phyloP scores from a whole-genome alignment of 2,888 invertebrate species.

The Agrilus mali region DNA sequence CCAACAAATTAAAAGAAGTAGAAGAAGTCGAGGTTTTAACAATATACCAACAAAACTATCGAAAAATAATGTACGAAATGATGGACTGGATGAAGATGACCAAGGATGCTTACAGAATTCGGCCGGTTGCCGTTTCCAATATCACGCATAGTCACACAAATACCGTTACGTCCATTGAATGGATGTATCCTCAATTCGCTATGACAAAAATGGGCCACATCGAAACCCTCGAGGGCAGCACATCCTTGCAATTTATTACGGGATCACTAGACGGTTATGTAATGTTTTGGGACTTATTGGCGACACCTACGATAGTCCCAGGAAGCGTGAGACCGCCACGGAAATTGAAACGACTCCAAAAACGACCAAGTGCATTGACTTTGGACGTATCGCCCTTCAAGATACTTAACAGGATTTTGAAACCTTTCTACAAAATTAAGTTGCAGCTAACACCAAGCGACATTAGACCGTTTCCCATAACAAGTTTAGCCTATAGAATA shows the following conservation, averaged over 20 bases:
- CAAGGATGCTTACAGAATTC: slow-evolving; percentile 43
- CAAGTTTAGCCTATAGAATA: slow-evolving; percentile 30
- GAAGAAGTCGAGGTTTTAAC: slow-evolving; percentile 50
- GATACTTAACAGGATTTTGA: slow-evolving; percentile 45
- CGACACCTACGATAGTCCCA: slow-evolving; percentile 22
- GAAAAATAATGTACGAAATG: slow-evolving; percentile 45
- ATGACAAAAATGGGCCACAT: slow-evolving; percentile 48
- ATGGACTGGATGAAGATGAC: slow-evolving; percentile 58
- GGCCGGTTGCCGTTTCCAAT: slow-evolving; percentile 48
- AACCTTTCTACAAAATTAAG: slow-evolving; percentile 47
- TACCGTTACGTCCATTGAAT: slow-evolving; percentile 50
- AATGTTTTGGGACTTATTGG: slow-evolving; percentile 58
- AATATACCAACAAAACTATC: slow-evolving; percentile 48
- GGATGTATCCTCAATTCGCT: slow-evolving; percentile 51
- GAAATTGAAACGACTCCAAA: slow-evolving; percentile 35
- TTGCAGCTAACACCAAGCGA: slow-evolving; percentile 21
- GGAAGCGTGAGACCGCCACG: slow-evolving; percentile 26
- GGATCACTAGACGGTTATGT: slow-evolving; percentile 54
- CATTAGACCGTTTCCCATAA: slow-evolving; percentile 22
- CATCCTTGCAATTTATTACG: slow-evolving; percentile 50
- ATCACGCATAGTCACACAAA: slow-evolving; percentile 48
- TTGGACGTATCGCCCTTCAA: slow-evolving; percentile 48
- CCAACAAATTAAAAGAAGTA: slow-evolving; percentile 44
- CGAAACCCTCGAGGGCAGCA: slow-evolving; percentile 26
- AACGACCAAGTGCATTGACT: slow-evolving; percentile 44